Conservation (phyloP, 1,140 invertebrate species). For the Heliconius congener region DNA sequence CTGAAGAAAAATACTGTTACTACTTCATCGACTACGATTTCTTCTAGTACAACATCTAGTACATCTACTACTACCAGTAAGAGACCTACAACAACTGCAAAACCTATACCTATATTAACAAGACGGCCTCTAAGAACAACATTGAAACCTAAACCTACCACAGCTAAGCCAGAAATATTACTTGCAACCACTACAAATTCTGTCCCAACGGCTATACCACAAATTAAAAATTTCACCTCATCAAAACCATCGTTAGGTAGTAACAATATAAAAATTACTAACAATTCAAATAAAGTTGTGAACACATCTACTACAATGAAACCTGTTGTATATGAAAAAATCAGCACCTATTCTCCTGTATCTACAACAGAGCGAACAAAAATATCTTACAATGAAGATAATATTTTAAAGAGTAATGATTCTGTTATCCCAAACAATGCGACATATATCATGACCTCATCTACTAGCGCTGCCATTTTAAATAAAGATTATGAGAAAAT, state of each 20-base stretch:
- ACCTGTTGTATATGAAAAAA: constrained; percentile 39
- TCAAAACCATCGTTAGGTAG: not conserved
- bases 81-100: constrained; percentile 43
- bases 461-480: constrained; percentile 21
- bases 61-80: constrained; percentile 44
- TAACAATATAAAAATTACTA: not conserved
- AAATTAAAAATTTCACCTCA: not conserved
- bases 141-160: constrained; percentile 29
- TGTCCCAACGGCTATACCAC: not conserved
- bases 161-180: not conserved
- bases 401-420: not conserved
- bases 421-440: constrained; percentile 33
- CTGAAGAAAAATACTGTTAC: constrained; percentile 30
- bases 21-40: constrained; percentile 27
- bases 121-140: constrained; percentile 41
- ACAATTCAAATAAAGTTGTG: constrained; percentile 9
- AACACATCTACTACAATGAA: constrained; percentile 6
- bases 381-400: constrained; percentile 11
- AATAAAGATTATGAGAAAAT: constrained; percentile 54
- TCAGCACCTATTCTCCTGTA: constrained; percentile 52
- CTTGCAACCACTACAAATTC: not conserved
- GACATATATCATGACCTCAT: constrained; percentile 7
- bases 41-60: constrained; percentile 38
- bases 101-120: constrained; percentile 49
- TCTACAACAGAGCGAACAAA: constrained; percentile 54